Evolutionary conservation across 2,113 vertebrate species (phyloP), one percentile per base, ranked within the genome.

Genomic region (Cheirogaleus medius): DNA sequence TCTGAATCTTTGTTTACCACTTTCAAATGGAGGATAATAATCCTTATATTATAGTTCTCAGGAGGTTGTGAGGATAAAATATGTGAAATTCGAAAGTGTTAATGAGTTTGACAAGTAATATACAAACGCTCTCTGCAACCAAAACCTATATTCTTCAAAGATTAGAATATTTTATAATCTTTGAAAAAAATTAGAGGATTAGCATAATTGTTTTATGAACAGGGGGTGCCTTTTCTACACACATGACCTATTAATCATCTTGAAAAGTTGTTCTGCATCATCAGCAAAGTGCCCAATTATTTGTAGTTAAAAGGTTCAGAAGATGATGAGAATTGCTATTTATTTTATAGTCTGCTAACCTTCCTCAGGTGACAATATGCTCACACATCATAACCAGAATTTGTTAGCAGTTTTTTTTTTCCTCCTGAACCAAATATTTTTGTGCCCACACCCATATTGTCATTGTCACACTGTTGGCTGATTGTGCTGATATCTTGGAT

Each of bases 91-190:
- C 49, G 63, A 95, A 96, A 94, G 93, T 87, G 47, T 97, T 92
- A 96, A 92, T 91, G 78, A 92, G 68, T 58, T 91, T 1, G 34
- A 91, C 87, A 90, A 93, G 42, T 94, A 76, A 97, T 90, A 56
- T 71, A 58, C 74, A 97, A 95, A 92, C 6, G 89, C 44, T 76
- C 78, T 95, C 64, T 95, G 80, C 60, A 94, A 82, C 78, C 42
- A 21, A 97, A 94, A 95, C 78, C 39, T 95, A 37, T 95, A 37
- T 96, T 95, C 93, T 96, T 98, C 47, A 73, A 95, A 97, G 90
- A 96, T 94, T 94, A 84, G 68, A 95, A 37, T 90, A 88, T 88
- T 94, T 92, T 34, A 68, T 56, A 96, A 92, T 85, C 93, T 96
- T 84, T 94, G 96, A 54, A 83, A 91, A 96, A 96, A 81, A 74